Evolutionary conservation across 1,140 invertebrate species (phyloP), one percentile per base, ranked within the genome.

Genomic region (Drosophila bocqueti): DNA sequence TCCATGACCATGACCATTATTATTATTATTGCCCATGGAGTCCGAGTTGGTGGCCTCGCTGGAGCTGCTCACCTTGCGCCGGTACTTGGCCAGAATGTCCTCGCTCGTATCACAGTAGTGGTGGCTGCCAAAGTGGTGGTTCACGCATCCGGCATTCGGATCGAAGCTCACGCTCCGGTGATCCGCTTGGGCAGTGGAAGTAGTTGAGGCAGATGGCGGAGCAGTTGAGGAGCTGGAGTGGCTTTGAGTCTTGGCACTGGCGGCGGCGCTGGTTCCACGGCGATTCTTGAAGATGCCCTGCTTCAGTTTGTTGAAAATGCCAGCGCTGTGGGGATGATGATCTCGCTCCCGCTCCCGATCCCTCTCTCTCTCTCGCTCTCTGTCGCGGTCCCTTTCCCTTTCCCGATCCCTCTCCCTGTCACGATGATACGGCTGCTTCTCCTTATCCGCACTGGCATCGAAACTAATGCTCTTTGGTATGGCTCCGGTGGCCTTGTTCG

Each of bases 61-160:
- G 24, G 94, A 93, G 29, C 94, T 94, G 76, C 95, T 96, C 1
- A 95, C 94, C 93, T 98, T 98, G 52, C 96, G 95, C 16, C 98
- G 94, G 93, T 99, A 99, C 91, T 99, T 99, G 29, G 97, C 98
- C 76, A 99, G 94, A 85, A 99, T 99, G 87, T 99, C 98, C 91
- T 99, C 98, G 15, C 96, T 92, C 29, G 80, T 93, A 87, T 93
- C 92, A 87, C 90, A 83, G 69, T 80, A 89, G 43, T 78, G 73
- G 43, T 78, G 73, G 47, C 47, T 55, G 57, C 76, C 72, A 29
- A 80, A 78, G 54, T 57, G 54, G 21, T 57, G 36, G 21, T 58
- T 62, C 31, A 72, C 61, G 55, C 75, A 76, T 34, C 68, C 60
- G 67, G 76, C 38, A 29, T 43, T 76, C 6, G 85, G 93, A 40